Percentiles rank a stretch among this genome's conserved stretches.
Evolutionary conservation across 37 sponge, comb jelly and placozoan species (phyloP).

Genomic region (Eunapius fragilis): DNA sequence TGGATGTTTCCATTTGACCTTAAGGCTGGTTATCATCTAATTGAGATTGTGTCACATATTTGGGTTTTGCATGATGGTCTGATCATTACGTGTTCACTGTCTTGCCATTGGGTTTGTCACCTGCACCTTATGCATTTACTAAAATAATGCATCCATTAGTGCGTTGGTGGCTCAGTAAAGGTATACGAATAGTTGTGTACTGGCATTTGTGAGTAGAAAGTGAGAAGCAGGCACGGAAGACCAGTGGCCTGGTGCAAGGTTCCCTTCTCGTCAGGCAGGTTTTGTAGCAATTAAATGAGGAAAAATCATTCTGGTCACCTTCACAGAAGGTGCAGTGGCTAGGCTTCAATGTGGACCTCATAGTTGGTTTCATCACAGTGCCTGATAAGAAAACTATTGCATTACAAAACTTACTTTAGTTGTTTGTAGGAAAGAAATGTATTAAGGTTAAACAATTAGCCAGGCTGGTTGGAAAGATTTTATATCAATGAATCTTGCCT

Average conservation of each 20-base stretch:
- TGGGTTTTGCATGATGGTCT: constrained; percentile 32
- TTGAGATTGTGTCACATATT: constrained; percentile 3
- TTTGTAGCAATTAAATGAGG: constrained; percentile 2
- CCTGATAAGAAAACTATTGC: constrained; percentile 3
- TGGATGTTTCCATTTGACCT: constrained; percentile 27
- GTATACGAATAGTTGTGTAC: constrained; percentile 22
- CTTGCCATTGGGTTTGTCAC: constrained; percentile 38
- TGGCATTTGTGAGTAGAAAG: constrained; percentile 20
- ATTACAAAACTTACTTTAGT: no score
- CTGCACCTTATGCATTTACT: constrained; percentile 39
- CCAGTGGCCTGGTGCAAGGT: neutral
- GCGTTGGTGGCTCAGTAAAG: constrained; percentile 11
- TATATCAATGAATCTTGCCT: constrained; percentile 18
- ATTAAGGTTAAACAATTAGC: neutral
- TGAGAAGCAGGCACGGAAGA: neutral
- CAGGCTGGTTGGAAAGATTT: no score
- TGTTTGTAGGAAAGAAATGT: neutral
- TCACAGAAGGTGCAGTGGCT: neutral
- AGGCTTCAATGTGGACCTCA: constrained; percentile 26
- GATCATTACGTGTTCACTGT: constrained; percentile 23
- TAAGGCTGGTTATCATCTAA: constrained; percentile 32
- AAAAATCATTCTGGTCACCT: constrained; percentile 16
- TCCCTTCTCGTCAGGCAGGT: constrained; percentile 3
- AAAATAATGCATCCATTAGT: constrained; percentile 35
- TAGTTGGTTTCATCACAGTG: constrained; percentile 4